phyloP scores from a whole-genome alignment of 2,888 invertebrate genomes.

The Pinctada fucata region DNA sequence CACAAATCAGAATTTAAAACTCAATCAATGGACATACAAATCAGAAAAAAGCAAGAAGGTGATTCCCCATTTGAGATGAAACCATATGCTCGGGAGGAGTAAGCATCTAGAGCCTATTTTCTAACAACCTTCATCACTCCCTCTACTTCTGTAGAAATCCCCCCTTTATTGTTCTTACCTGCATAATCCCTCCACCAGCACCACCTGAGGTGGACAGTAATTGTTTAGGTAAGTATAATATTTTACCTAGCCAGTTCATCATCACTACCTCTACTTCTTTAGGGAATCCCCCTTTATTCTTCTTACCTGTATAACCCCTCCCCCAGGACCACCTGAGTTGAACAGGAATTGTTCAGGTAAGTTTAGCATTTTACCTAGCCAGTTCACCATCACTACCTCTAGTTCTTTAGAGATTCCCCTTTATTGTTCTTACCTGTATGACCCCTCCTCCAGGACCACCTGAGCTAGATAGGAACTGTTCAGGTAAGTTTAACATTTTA shows the following conservation, averaged over 20 bases:
- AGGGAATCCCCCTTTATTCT: conserved; percentile 36
- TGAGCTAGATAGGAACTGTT: conserved; percentile 83
- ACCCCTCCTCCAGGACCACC: conserved; percentile 69
- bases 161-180: too few species aligned
- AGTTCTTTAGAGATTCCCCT: conserved; percentile 74
- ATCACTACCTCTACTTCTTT: conserved; percentile 96
- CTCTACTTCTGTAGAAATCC: too few species aligned
- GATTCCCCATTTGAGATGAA: too few species aligned
- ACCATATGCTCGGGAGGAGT: too few species aligned
- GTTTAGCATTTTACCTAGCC: conserved; percentile 95
- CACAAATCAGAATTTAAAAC: too few species aligned
- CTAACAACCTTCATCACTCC: too few species aligned
- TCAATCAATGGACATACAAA: too few species aligned
- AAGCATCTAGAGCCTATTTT: too few species aligned
- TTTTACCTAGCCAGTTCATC: conserved; percentile 96
- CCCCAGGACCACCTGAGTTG: conserved; percentile 63
- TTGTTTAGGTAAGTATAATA: conserved; percentile 89
- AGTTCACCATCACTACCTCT: conserved; percentile 96
- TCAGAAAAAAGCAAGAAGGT: too few species aligned
- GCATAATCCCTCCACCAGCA: conserved; percentile 69
- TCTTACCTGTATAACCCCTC: conserved; percentile 68
- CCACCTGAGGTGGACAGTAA: conserved; percentile 81
- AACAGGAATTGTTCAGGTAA: conserved; percentile 89
- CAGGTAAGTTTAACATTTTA: conserved; percentile 92
- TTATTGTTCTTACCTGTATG: conserved; percentile 57